Base-by-base conservation (phyloP, 2,113 vertebrate genomes). In the Rhineura floridana region DNA sequence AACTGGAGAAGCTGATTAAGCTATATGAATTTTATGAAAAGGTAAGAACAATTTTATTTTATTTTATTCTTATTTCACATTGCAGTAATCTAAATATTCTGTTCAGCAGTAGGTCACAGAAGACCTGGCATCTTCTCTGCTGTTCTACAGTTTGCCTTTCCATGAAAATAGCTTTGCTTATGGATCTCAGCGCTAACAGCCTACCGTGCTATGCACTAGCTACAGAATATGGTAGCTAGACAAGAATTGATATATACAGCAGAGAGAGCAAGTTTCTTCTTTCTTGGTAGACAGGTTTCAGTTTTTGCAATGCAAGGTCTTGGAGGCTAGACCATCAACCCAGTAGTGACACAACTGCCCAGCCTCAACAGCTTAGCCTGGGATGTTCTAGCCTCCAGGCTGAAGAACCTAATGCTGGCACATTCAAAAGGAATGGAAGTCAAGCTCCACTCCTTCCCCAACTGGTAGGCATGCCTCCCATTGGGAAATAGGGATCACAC, bases 11-110 rank as follows among this genome's bases (percentile, higher is more conserved):
- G n/a, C 90, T 97, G 36, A 90, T 91, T 81, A 96, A 95, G 89
- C 94, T 97, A 33, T 96, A 97, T 46, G 96, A 97, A 91, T 97
- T 97, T 94, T 97, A 97, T 44, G 96, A 97, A 90, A 97, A 93
- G 17, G 97, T 98, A 95, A 95, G 84, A 77, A 8, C 63, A n/a
- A 28, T 39, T 30, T 80, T 67, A 33, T 10, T 81, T 81, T 81
- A 2, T 36, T 62, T 81, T 81, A 2, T 36, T 62, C 19, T 52
- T 39, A 15, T 82, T 28, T 8, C 44, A 28, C 3, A 7, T 39
- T 70, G 55, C 2, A 39, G 42, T 44, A 4, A 10, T 46, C 30
- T 44, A 48, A 48, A 48, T 78, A 65, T 23, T 80, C 8, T 50
- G 12, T 67, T 52, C 50, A 75, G 55, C 4, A 39, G 2, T 46